phyloP scores from a whole-genome alignment of 2,888 invertebrate species.

The Hydriomena furcata region DNA sequence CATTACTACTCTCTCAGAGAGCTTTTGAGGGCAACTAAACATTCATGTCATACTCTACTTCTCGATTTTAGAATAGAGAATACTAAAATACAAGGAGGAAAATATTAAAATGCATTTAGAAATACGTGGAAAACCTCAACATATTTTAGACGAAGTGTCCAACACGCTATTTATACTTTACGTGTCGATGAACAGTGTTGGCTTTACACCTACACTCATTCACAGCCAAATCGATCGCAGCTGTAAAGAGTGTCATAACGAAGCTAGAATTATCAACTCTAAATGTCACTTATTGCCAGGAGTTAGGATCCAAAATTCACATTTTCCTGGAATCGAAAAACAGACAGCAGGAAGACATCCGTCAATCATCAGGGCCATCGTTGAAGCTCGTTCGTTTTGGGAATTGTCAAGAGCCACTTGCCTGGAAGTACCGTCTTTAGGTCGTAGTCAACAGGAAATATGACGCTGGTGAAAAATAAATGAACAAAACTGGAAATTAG shows the following conservation, averaged over 20 bases:
- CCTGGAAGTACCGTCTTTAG: slow-evolving; percentile 37
- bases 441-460: slow-evolving; percentile 43
- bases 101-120: slow-evolving; percentile 2
- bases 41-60: too few relatives aligned
- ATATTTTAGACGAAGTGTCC: slow-evolving; percentile 15
- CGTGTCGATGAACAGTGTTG: slow-evolving; percentile 61
- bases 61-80: too few relatives aligned
- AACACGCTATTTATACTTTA: slow-evolving; percentile 42
- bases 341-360: slow-evolving; percentile 67
- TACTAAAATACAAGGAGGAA: too few relatives aligned
- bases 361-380: slow-evolving; percentile 63
- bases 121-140: slow-evolving; percentile 7
- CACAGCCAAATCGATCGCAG: slow-evolving; percentile 57
- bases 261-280: slow-evolving; percentile 30
- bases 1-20: too few relatives aligned
- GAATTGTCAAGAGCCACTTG: slow-evolving; percentile 59
- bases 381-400: slow-evolving; percentile 60
- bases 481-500: slow-evolving; percentile 34
- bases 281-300: slow-evolving; percentile 40
- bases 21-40: too few relatives aligned
- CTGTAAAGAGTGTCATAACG: slow-evolving; percentile 49
- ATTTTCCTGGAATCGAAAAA: slow-evolving; percentile 28
- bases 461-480: slow-evolving; percentile 42
- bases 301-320: slow-evolving; percentile 45
- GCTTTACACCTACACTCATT: slow-evolving; percentile 58